Base-by-base conservation (phyloP, 2,888 invertebrate genomes). In the Melinaea menophilus region DNA sequence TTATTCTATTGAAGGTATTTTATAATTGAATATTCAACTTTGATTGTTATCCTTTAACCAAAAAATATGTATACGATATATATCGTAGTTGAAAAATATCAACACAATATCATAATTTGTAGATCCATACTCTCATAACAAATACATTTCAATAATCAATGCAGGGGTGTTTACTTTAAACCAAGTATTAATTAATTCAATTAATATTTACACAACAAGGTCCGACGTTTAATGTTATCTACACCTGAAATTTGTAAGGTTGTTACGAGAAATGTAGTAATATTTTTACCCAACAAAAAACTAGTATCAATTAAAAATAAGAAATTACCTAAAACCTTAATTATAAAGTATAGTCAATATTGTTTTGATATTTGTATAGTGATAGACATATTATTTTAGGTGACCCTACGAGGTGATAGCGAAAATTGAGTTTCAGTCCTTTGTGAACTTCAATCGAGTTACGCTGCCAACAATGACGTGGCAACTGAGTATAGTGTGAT, bases 401-500 rank as follows among this genome's bases (percentile, higher is more conserved):
- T 67, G 64, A 61, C 61, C 67, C 57, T 56, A 54, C 62, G 64
- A 58, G 61, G 58, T 69, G 61, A 61, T 67, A 67, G 64, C 56
- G 63, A 57, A 65, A 69, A 69, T 69, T 67, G 67, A 69, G 67
- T 69, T 67, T 69, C 56, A 62, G 61, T 61, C 63, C 68, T 65
- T 59, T 64, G 63, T 65, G 59, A 55, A 64, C 61, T 63, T 57
- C 63, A 67, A 67, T 69, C 63, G 67, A 65, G 64, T 69, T 69
- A 65, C 63, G 57, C 59, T 61, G 58, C 58, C 58, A 61, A 47
- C 62, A 58, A 64, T 60, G 67, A 65, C 63, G 67, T 54, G 55
- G 64, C 57, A 54, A 55, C 37, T 56, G 56, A 61, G 33, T 37
- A 48, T 51, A 51, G 51, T 37, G 13, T 61, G 61, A 67, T 60